Conservation (phyloP, 2,888 invertebrate species). For the Elmis aenea region DNA sequence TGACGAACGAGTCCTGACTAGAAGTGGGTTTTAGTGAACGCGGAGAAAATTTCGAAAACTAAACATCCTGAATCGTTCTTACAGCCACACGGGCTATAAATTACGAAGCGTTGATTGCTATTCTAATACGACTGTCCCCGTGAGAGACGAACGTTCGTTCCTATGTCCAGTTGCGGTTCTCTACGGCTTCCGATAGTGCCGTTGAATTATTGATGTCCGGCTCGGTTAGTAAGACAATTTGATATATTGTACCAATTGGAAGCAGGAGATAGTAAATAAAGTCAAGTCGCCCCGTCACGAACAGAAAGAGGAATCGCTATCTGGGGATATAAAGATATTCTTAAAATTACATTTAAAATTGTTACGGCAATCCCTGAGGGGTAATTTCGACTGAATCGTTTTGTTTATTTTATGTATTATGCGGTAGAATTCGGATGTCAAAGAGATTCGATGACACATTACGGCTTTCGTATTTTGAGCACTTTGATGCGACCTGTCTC, state of each 20-base stretch:
- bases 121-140: constrained; percentile 13
- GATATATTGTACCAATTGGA: constrained; percentile 43
- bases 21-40: no score
- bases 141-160: constrained; percentile 23
- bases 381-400: constrained; percentile 26
- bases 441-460: constrained; percentile 35
- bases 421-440: constrained; percentile 31
- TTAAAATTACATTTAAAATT: constrained; percentile 43
- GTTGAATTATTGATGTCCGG: constrained; percentile 44
- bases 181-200: constrained; percentile 29
- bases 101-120: constrained; percentile 9
- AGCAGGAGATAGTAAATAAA: constrained; percentile 43
- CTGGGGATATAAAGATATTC: constrained; percentile 38
- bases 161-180: constrained; percentile 30
- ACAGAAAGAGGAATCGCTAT: constrained; percentile 39
- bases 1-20: constrained; percentile 1
- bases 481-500: constrained; percentile 33
- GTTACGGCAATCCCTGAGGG: constrained; percentile 30
- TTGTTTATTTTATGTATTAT: constrained; percentile 42
- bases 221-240: constrained; percentile 43
- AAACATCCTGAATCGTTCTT: no score
- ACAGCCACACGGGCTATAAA: no score
- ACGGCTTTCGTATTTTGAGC: constrained; percentile 25
- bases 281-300: constrained; percentile 33
- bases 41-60: no score